Conservation (phyloP, 2,888 invertebrate species). For the Hypselothyrea guttata region DNA sequence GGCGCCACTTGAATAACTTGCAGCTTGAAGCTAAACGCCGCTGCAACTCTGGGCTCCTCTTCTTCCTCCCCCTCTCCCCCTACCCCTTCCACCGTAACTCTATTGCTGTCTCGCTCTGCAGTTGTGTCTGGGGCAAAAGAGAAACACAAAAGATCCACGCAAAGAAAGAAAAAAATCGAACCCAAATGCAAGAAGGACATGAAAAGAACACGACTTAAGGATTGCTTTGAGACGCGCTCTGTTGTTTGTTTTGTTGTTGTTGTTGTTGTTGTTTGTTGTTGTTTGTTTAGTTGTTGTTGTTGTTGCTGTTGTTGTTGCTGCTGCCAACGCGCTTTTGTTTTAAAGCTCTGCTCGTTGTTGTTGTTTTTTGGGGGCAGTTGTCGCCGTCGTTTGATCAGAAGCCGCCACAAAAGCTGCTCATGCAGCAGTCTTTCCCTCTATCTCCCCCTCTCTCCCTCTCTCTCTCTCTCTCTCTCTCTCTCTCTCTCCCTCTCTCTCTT, state of each 20-base stretch:
- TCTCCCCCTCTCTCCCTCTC: slow-evolving; percentile 17
- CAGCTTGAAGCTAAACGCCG: slow-evolving; percentile 19
- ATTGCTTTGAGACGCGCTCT: slow-evolving; percentile 30
- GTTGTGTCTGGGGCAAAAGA: slow-evolving; percentile 36
- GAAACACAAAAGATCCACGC: slow-evolving; percentile 69
- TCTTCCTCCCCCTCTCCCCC: background rate
- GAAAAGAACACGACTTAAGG: slow-evolving; percentile 75
- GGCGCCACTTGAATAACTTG: slow-evolving; percentile 81
- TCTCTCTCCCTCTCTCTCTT: slow-evolving; percentile 4
- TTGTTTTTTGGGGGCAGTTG: slow-evolving; percentile 15
- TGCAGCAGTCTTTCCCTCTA: slow-evolving; percentile 43
- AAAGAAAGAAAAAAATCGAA: slow-evolving; percentile 69
- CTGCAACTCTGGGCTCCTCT: slow-evolving; percentile 1
- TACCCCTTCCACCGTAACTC: slow-evolving; percentile 2
- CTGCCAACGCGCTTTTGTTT: slow-evolving; percentile 75
- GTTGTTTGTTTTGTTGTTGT: background rate
- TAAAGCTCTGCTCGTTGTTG: slow-evolving; percentile 39
- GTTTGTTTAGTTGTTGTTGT: slow-evolving; percentile 26
- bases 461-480: background rate
- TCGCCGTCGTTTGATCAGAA: slow-evolving; percentile 57
- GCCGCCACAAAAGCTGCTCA: slow-evolving; percentile 42
- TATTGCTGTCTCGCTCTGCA: slow-evolving; percentile 13
- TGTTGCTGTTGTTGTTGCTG: slow-evolving; percentile 25
- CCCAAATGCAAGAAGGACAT: slow-evolving; percentile 75
- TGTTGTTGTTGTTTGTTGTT: slow-evolving; percentile 11